Conservation (phyloP, 2,113 vertebrate species). For the Aspiorhynchus laticeps region DNA sequence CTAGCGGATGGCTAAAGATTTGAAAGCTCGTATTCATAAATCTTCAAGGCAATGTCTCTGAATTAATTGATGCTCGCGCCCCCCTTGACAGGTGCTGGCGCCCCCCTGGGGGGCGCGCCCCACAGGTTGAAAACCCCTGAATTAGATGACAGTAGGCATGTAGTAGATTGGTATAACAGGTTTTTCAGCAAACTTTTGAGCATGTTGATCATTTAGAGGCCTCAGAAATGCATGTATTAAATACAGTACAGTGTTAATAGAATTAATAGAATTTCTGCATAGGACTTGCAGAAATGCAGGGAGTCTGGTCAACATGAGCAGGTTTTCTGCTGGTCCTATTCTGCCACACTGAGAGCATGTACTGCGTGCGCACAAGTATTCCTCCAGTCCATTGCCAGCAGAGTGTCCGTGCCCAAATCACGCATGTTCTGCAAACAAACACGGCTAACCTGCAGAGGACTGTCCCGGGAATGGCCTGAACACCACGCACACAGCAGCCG, state of each 20-base stretch:
- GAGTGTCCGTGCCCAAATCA: conserved; percentile 57
- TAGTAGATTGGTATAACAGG: neutral
- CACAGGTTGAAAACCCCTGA: too few species aligned
- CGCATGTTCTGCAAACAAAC: conserved; percentile 71
- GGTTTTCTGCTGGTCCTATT: neutral
- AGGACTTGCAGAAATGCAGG: neutral
- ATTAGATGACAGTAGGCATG: neutral
- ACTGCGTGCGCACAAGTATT: conserved; percentile 55
- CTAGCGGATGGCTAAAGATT: too few species aligned
- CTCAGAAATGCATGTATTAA: neutral
- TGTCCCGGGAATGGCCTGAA: conserved; percentile 58
- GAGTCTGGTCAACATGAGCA: neutral
- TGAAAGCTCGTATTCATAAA: too few species aligned
- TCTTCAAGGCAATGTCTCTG: too few species aligned
- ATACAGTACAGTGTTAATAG: neutral
- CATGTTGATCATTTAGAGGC: neutral
- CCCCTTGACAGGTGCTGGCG: too few species aligned
- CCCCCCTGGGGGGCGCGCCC: too few species aligned
- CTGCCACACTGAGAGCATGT: conserved; percentile 36
- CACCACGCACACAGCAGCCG: conserved; percentile 65
- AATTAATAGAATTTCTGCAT: neutral
- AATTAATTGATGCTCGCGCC: too few species aligned
- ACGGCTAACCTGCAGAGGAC: conserved; percentile 73
- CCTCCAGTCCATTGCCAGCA: conserved; percentile 62
- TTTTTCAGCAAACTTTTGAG: neutral